These are phyloP conservation scores for Muscicapa comitata DNA, from an alignment of 2,797 vertebrate genomes.

Conservation along the genomic window DNA sequence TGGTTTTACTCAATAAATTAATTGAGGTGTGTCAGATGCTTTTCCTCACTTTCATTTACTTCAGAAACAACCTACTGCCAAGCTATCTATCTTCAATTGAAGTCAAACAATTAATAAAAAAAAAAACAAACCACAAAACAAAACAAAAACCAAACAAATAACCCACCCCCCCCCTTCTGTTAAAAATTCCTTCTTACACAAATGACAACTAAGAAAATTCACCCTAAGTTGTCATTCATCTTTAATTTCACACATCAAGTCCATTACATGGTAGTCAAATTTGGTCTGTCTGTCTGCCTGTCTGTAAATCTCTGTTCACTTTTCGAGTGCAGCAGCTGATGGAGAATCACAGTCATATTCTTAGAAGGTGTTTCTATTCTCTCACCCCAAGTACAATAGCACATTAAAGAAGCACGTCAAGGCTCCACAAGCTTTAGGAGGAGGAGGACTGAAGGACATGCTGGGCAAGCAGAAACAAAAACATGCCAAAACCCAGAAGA, in stretches of 20 bases:
- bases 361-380: too few species aligned
- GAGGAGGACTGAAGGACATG: not conserved
- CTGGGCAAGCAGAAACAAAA: not conserved
- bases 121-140: not conserved
- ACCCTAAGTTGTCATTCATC: too few species aligned
- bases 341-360: too few species aligned
- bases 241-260: too few species aligned
- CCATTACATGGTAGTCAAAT: too few species aligned
- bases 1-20: not conserved
- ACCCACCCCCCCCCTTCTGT: rapidly evolving
- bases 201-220: too few species aligned
- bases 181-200: not conserved
- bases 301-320: too few species aligned
- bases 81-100: not conserved
- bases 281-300: too few species aligned
- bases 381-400: not conserved
- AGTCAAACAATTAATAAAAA: not conserved
- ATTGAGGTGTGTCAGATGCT: not conserved
- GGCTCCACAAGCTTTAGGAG: not conserved
- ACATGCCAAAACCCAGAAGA: not conserved
- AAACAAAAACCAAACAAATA: not conserved
- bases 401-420: not conserved
- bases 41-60: not conserved
- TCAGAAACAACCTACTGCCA: not conserved
- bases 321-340: too few species aligned